These are phyloP conservation scores for Conops quadrifasciatus DNA, from an alignment of 2,888 invertebrate species.

Conservation along the genomic window DNA sequence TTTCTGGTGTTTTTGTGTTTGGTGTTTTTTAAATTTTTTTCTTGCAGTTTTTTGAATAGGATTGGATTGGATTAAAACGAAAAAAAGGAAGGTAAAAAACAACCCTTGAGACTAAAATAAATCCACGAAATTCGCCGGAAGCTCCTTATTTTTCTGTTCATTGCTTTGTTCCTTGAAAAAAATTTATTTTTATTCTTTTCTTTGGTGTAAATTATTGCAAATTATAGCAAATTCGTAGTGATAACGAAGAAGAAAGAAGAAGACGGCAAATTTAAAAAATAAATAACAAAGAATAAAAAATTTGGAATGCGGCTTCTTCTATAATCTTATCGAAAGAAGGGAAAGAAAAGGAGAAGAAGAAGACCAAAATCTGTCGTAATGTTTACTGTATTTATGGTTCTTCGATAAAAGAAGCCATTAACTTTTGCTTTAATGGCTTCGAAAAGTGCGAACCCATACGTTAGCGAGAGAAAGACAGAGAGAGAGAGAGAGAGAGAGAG, in stretches of 20 bases:
- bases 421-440: conserved; percentile 18
- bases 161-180: conserved; percentile 13
- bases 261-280: neutral
- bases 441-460: neutral
- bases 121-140: neutral
- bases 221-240: conserved; percentile 13
- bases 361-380: neutral
- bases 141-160: neutral
- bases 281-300: neutral
- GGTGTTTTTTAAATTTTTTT: neutral
- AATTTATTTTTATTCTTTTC: conserved; percentile 4
- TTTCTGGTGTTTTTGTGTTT: neutral
- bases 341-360: neutral
- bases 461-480: too few species aligned
- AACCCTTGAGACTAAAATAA: neutral
- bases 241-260: conserved; percentile 3
- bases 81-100: neutral
- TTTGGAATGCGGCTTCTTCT: neutral
- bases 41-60: neutral
- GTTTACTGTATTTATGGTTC: neutral
- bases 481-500: too few species aligned
- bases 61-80: neutral
- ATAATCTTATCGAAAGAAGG: neutral
- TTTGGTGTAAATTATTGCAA: conserved; percentile 23
- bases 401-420: conserved; percentile 30